Evolutionary conservation across 2,113 vertebrate species (phyloP).

Genomic region (Odocoileus hemionus): DNA sequence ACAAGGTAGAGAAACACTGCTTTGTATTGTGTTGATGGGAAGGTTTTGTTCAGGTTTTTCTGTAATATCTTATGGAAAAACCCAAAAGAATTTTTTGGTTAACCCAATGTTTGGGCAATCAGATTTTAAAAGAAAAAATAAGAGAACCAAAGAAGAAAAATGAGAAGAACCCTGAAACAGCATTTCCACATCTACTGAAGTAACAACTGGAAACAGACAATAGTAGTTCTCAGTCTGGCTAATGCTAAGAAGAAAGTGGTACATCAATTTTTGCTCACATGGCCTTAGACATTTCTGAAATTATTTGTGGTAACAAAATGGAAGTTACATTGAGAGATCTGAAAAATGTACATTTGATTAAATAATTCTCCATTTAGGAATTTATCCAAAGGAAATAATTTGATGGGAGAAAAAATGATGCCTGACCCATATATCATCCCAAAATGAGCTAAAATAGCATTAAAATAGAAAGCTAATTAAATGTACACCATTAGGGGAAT

Average conservation of each 20-base stretch:
- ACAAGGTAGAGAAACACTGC: neutral
- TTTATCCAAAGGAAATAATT: constrained; percentile 61
- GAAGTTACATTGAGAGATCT: neutral
- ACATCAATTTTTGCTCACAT: neutral
- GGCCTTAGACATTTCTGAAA: constrained; percentile 7
- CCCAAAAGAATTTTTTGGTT: neutral
- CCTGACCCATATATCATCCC: constrained; percentile 64
- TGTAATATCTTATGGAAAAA: neutral
- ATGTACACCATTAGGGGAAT: constrained; percentile 48
- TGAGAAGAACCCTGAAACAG: neutral
- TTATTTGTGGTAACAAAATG: constrained; percentile 18
- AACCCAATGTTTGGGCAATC: neutral
- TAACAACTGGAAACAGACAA: neutral
- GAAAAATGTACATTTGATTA: constrained; percentile 59
- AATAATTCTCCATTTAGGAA: constrained; percentile 50
- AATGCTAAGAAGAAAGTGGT: neutral
- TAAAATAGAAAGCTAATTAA: constrained; percentile 72
- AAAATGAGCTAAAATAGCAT: constrained; percentile 47
- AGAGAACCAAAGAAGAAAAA: neutral
- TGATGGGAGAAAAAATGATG: constrained; percentile 51
- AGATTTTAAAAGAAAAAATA: neutral
- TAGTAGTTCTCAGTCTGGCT: neutral
- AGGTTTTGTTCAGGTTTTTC: neutral
- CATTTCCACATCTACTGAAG: neutral
- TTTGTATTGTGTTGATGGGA: neutral